These are phyloP conservation scores for Theodoxus fluviatilis DNA, from an alignment of 2,888 invertebrate genomes.

Conservation along the genomic window DNA sequence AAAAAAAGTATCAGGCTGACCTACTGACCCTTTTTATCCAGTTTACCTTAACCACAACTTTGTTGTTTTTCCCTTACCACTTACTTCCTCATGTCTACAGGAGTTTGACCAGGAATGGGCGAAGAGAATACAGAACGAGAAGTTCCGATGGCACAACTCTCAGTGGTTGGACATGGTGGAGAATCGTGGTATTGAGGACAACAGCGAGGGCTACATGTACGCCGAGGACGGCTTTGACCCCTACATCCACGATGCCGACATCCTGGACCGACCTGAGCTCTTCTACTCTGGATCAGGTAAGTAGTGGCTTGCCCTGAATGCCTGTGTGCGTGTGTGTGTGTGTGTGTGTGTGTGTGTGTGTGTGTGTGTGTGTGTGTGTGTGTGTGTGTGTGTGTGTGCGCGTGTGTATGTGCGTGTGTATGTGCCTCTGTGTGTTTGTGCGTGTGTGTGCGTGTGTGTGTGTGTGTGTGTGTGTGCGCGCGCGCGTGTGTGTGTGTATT, in stretches of 20 bases:
- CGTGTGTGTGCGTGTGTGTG: too few relatives aligned
- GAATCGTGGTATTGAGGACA: constrained; percentile 59
- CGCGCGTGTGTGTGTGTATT: too few relatives aligned
- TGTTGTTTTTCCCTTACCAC: too few relatives aligned
- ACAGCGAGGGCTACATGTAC: constrained; percentile 58
- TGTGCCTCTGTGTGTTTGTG: neutral
- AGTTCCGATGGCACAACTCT: constrained; percentile 97
- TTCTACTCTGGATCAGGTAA: constrained; percentile 53
- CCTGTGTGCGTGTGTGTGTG: neutral
- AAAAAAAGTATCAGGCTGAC: too few relatives aligned
- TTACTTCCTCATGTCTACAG: constrained; percentile 53
- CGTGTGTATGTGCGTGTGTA: neutral
- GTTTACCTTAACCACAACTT: too few relatives aligned
- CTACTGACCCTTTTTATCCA: too few relatives aligned
- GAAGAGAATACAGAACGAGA: constrained; percentile 88
- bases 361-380: too few relatives aligned
- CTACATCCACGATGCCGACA: constrained; percentile 63
- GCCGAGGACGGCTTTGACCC: constrained; percentile 56
- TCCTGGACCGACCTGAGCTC: constrained; percentile 62
- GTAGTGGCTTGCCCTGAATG: neutral
- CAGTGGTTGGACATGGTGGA: constrained; percentile 99
- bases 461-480: too few relatives aligned
- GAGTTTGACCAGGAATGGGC: constrained; percentile 90
- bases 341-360: too few relatives aligned
- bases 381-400: too few relatives aligned